phyloP scores from a whole-genome alignment of 1,140 invertebrate genomes.

The Zaprionus lachaisei region DNA sequence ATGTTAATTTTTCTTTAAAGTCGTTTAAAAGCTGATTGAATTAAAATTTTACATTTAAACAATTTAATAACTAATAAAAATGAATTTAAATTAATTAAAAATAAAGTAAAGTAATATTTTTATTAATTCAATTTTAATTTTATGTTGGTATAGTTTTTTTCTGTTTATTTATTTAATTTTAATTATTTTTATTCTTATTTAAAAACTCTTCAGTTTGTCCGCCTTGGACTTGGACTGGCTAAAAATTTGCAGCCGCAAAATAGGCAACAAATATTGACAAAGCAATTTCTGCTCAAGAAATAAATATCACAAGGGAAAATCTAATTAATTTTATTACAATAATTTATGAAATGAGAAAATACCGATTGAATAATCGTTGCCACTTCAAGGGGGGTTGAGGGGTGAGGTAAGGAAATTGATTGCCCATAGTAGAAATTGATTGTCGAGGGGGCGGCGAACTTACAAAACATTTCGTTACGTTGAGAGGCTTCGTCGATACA shows the following conservation, averaged over 20 bases:
- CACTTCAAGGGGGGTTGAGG: no score
- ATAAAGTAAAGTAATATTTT: no score
- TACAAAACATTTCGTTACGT: conserved; percentile 34
- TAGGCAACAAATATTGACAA: not conserved
- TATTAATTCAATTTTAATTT: no score
- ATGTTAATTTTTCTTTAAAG: no score
- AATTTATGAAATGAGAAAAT: conserved; percentile 5
- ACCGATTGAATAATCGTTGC: conserved; percentile 11
- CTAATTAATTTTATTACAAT: conserved; percentile 4
- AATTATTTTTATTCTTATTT: no score
- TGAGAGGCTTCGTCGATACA: conserved; percentile 33
- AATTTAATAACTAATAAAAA: no score
- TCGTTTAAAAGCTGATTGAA: no score
- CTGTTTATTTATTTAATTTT: no score
- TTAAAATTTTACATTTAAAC: no score
- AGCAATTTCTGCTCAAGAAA: not conserved
- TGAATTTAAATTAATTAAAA: no score
- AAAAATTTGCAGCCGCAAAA: not conserved
- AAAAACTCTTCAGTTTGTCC: no score
- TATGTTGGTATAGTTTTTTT: no score
- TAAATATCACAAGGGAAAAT: not conserved
- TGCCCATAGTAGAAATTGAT: conserved; percentile 17
- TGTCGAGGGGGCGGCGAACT: not conserved
- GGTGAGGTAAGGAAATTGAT: conserved; percentile 18
- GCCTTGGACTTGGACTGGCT: not conserved